These are phyloP conservation scores for Capreolus pygargus DNA, from an alignment of 2,113 vertebrate species.

Conservation along the genomic window DNA sequence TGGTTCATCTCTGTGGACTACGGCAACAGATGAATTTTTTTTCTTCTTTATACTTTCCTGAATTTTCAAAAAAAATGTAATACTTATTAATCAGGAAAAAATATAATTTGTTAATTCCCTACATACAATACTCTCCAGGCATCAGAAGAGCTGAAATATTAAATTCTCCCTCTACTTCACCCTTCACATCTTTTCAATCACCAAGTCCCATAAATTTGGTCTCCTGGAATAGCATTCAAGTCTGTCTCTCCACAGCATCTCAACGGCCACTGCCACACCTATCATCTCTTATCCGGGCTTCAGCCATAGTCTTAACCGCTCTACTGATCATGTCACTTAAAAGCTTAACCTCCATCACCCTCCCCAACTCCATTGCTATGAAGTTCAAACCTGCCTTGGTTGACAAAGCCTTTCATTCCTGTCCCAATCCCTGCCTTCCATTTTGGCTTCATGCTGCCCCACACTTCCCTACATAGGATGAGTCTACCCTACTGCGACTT, in stretches of 20 bases:
- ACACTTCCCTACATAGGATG: background rate
- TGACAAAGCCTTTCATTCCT: background rate
- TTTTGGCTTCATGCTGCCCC: background rate
- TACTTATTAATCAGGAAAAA: background rate
- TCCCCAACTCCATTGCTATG: background rate
- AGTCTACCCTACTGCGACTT: background rate
- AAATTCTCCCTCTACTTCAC: background rate
- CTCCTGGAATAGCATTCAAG: background rate
- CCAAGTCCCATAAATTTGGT: background rate
- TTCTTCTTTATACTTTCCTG: background rate
- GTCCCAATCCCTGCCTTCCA: background rate
- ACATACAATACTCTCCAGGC: background rate
- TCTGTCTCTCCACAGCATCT: background rate
- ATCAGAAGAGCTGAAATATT: conserved; percentile 11
- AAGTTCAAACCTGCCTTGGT: background rate
- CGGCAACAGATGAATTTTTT: background rate
- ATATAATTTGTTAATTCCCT: background rate
- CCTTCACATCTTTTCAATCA: background rate
- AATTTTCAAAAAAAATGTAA: background rate
- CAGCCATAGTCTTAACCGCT: background rate
- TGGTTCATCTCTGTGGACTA: background rate
- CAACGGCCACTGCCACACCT: background rate
- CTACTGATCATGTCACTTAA: background rate
- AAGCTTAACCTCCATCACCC: background rate
- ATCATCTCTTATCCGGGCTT: background rate